Evolutionary conservation across 2,888 invertebrate species (phyloP).

Genomic region (Lasioglossum marginatum): DNA sequence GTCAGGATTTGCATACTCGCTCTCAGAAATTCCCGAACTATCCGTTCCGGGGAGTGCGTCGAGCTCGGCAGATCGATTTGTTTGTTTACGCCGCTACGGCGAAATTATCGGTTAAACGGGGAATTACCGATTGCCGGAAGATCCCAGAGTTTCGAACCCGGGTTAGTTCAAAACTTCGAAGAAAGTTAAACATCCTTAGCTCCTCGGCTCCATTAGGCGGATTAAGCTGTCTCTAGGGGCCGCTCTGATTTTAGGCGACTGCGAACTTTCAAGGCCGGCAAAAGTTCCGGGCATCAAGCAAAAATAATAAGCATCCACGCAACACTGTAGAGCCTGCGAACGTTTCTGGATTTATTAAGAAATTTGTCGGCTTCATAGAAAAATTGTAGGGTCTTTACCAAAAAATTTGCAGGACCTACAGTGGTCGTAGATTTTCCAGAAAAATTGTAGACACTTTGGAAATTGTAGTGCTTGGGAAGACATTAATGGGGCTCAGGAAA

Average conservation of each 20-base stretch:
- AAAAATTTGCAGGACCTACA: background rate
- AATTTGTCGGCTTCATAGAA: background rate
- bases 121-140: background rate
- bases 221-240: background rate
- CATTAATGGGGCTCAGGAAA: too few species aligned
- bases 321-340: background rate
- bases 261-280: background rate
- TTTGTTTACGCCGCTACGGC: slow-evolving; percentile 44
- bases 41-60: slow-evolving; percentile 11
- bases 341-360: background rate
- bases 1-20: slow-evolving; percentile 59
- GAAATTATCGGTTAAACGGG: background rate
- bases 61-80: slow-evolving; percentile 41
- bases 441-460: background rate
- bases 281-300: background rate
- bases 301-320: background rate
- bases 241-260: background rate
- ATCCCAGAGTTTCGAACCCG: background rate
- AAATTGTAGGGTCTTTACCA: background rate
- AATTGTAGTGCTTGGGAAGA: too few species aligned
- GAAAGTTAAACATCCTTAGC: background rate
- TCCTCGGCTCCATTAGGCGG: background rate
- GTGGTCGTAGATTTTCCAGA: background rate
- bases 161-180: background rate
- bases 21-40: slow-evolving; percentile 31